Conservation (phyloP, 2,797 vertebrate genomes). For the Streptopelia turtur region DNA sequence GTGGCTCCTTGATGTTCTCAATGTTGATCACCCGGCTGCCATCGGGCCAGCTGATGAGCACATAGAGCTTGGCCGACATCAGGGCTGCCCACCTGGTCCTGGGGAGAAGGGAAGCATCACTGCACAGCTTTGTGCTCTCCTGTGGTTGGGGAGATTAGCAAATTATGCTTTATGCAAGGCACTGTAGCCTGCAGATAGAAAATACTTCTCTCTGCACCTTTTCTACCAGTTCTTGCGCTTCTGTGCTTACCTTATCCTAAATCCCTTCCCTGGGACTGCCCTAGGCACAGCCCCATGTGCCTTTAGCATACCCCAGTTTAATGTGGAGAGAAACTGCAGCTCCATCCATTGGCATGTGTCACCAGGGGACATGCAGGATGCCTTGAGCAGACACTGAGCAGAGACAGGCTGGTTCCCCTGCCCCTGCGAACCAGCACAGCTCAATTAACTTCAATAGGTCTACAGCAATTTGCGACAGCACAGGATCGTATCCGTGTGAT, state of each 20-base stretch:
- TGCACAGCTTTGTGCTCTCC: accelerated
- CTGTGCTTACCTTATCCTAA: not conserved
- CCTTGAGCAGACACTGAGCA: not conserved
- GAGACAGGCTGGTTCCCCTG: not conserved
- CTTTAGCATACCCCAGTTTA: not conserved
- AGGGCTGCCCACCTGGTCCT: not conserved
- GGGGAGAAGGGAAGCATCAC: accelerated
- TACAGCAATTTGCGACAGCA: not conserved
- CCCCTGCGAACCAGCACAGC: accelerated
- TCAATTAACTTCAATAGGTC: not conserved
- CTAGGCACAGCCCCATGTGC: too few relatives aligned
- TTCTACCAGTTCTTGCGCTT: not conserved
- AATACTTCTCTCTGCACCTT: not conserved
- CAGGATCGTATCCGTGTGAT: too few relatives aligned
- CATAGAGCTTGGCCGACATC: conserved; percentile 48
- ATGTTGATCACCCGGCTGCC: conserved; percentile 68
- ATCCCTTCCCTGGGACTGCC: not conserved
- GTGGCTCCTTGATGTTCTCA: conserved; percentile 69
- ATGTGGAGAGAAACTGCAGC: not conserved
- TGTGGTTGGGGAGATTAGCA: accelerated
- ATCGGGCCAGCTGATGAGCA: conserved; percentile 64
- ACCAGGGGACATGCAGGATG: not conserved
- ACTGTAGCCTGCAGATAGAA: not conserved
- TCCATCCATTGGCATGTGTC: not conserved
- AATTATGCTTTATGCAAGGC: accelerated